Conservation (phyloP, 1,140 invertebrate genomes). For the Ips typographus region DNA sequence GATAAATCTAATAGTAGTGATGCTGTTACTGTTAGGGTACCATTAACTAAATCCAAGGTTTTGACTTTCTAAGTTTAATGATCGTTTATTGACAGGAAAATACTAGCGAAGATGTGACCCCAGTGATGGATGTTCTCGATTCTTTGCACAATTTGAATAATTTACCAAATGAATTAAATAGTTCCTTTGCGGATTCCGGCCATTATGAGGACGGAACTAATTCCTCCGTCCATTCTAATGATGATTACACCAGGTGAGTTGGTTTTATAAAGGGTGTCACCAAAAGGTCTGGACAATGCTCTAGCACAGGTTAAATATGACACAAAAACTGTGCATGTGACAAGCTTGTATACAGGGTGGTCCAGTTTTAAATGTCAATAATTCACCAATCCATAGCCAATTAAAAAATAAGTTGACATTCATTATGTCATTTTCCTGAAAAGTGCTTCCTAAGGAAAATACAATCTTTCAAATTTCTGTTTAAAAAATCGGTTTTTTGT, state of each 20-base stretch:
- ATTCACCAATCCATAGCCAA: too few species aligned
- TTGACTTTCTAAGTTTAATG: neutral
- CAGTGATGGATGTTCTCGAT: conserved; percentile 25
- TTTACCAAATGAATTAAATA: conserved; percentile 59
- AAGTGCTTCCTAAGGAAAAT: too few species aligned
- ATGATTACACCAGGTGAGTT: conserved; percentile 45
- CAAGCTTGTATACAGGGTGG: too few species aligned
- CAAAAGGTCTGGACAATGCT: too few species aligned
- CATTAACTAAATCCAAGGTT: too few species aligned
- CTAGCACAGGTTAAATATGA: too few species aligned
- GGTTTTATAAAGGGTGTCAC: neutral
- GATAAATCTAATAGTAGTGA: conserved; percentile 69
- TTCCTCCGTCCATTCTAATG: conserved; percentile 69
- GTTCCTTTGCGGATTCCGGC: conserved; percentile 79
- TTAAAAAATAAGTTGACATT: too few species aligned
- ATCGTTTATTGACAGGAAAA: conserved; percentile 32
- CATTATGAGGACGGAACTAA: conserved; percentile 72
- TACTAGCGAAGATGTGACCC: conserved; percentile 36
- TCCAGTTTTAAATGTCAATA: too few species aligned
- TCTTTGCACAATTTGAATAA: conserved; percentile 42
- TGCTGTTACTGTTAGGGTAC: conserved; percentile 70
- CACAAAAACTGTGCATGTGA: too few species aligned
- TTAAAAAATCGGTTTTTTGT: too few species aligned
- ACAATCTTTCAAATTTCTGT: too few species aligned
- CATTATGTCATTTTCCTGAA: too few species aligned